Evolutionary conservation across 2,113 vertebrate species (phyloP).

Genomic region (Macheiramphus alcinus): DNA sequence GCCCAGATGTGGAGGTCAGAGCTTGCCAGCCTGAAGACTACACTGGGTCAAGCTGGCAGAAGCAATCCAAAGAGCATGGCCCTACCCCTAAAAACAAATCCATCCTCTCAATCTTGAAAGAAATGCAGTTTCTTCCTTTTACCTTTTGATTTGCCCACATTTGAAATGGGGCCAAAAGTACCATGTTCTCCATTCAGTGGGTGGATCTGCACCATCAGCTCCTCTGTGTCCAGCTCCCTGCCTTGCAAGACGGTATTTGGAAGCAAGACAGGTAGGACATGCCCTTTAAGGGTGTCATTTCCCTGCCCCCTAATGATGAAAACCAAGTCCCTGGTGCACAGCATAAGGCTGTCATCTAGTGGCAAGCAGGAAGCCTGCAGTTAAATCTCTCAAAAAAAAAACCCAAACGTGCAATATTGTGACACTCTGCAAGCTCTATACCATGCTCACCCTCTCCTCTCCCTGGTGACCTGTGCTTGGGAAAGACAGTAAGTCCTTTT

Average conservation of each 20-base stretch:
- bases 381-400: background rate
- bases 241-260: background rate
- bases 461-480: background rate
- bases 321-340: background rate
- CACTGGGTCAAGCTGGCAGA: background rate
- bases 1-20: background rate
- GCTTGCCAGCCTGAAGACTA: background rate
- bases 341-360: slow-evolving; percentile 51
- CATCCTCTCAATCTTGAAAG: background rate
- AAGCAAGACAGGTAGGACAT: background rate
- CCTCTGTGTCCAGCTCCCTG: background rate
- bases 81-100: background rate
- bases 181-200: background rate
- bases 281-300: background rate
- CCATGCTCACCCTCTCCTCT: background rate
- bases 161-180: background rate
- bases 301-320: background rate
- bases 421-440: background rate
- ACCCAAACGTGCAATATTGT: background rate
- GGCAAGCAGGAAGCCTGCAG: slow-evolving; percentile 6
- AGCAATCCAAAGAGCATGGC: background rate
- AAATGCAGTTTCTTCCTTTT: background rate
- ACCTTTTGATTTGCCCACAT: background rate
- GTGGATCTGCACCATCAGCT: background rate
- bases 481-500: background rate